These are phyloP conservation scores for Akabosia matsudoensis DNA, from an alignment of 1,140 invertebrate genomes.

Conservation along the genomic window DNA sequence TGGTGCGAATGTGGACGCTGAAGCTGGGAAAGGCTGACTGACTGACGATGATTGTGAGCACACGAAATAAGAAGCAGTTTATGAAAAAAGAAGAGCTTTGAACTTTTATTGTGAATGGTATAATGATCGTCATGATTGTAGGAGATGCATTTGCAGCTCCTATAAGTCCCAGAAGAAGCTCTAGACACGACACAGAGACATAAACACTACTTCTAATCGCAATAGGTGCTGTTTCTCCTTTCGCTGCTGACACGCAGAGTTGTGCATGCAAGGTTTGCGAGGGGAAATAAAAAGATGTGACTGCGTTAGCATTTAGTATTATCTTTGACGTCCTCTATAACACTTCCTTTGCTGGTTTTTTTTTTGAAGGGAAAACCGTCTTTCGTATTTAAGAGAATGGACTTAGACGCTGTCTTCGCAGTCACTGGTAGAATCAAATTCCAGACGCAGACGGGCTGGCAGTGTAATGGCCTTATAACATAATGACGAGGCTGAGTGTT, in stretches of 20 bases:
- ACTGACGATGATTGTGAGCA: not conserved
- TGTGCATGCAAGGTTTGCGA: no score
- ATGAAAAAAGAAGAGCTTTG: slow-evolving; percentile 2
- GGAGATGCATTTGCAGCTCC: not conserved
- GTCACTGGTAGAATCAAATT: not conserved
- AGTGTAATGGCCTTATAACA: not conserved
- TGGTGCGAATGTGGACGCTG: not conserved
- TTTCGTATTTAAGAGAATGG: not conserved
- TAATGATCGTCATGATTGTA: not conserved
- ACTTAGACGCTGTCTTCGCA: not conserved
- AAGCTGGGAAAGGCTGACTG: not conserved
- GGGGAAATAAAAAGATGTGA: not conserved
- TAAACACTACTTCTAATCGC: not conserved
- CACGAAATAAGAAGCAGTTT: not conserved
- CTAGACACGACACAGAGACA: not conserved
- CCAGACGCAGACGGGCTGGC: not conserved
- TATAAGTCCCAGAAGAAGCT: no score
- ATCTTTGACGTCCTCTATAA: not conserved
- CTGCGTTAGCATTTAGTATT: not conserved
- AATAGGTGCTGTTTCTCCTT: not conserved
- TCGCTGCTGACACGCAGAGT: not conserved
- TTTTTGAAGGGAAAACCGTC: not conserved
- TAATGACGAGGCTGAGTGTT: no score
- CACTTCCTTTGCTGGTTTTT: not conserved
- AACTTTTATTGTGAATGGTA: slow-evolving; percentile 5